Base-by-base conservation (phyloP, 2,113 vertebrate species). In the Himantopus leucocephalus region DNA sequence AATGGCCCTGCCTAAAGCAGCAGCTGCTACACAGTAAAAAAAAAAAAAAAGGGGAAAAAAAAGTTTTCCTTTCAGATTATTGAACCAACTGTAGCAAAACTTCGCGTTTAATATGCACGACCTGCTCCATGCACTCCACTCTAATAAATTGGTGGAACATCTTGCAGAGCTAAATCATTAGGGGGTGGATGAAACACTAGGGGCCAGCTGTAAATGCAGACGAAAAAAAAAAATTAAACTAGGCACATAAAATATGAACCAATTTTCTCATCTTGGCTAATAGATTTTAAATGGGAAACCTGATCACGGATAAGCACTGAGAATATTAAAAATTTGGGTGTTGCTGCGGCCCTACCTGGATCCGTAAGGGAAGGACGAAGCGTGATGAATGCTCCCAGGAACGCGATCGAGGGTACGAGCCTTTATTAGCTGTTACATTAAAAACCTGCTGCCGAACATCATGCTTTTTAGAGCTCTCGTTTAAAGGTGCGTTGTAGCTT, bases 171-270 rank as follows among this genome's bases (percentile, higher is more conserved):
- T 92, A 80, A 94, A 95, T 94, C 97, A 43, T 89, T 60, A 45
- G 88, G 80, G 66, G 84, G 85, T n/a, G 59, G 37, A 43, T 60
- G 35, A 52, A 96, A 58, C 96, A 89, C 79, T 2, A 50, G 88
- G 94, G 96, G 90, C 84, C 95, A 55, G 92, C 60, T 94, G 94
- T 43, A 97, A 97, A 96, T 32, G 96, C 83, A 48, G 74, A 76
- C 63, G 7, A 5, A 22, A 60, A 20, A 35, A 90, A 93, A 75
- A 74, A 29, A 87, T 16, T 80, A 55, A 97, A 78, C 50, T 32
- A 78, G 71, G 92, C 78, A 85, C 74, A 88, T 94, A 85, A 97
- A 97, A 70, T 23, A 88, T 0, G n/a, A 94, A 92, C 68, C 68
- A 39, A 50, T 90, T 89, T 92, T 53, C 94, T 89, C 77, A 43